Evolutionary conservation across 1,140 invertebrate species (phyloP).

Genomic region (Diplogasteroides magnus): DNA sequence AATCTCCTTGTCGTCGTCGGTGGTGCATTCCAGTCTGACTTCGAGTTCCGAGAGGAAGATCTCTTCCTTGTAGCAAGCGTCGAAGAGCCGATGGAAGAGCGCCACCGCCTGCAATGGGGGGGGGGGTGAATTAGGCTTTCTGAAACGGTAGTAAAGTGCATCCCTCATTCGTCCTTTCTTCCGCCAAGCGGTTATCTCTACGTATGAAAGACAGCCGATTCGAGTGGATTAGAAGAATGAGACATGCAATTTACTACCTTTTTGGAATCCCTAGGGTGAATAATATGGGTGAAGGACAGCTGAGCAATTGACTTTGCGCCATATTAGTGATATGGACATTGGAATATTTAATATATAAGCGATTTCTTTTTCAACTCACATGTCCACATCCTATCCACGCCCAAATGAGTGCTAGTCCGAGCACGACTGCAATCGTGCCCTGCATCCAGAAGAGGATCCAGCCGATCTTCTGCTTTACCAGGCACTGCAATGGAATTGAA

Average conservation of each 20-base stretch:
- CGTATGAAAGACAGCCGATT: too few relatives aligned
- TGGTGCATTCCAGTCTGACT: slow-evolving; percentile 17
- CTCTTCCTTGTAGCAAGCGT: slow-evolving; percentile 18
- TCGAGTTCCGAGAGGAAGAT: slow-evolving; percentile 16
- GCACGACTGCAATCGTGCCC: slow-evolving; percentile 7
- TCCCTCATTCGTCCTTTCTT: too few relatives aligned
- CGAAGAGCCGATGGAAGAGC: slow-evolving; percentile 14
- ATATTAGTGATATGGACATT: too few relatives aligned
- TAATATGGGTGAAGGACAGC: too few relatives aligned
- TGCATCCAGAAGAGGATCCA: slow-evolving; percentile 16
- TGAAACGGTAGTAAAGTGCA: too few relatives aligned
- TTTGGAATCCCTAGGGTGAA: too few relatives aligned
- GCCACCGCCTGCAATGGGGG: not conserved
- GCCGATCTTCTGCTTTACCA: slow-evolving; percentile 14
- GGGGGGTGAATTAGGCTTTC: not conserved
- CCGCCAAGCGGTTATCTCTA: too few relatives aligned
- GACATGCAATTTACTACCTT: too few relatives aligned
- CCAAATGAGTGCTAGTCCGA: slow-evolving; percentile 8
- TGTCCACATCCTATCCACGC: slow-evolving; percentile 14
- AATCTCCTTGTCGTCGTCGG: slow-evolving; percentile 27
- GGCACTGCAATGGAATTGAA: slow-evolving; percentile 22
- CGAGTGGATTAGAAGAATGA: too few relatives aligned
- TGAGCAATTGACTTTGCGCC: too few relatives aligned
- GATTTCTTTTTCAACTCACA: not conserved
- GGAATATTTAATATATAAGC: too few relatives aligned